Evolutionary conservation across 2,797 vertebrate species (phyloP).

Genomic region (Sarcophilus harrisii): DNA sequence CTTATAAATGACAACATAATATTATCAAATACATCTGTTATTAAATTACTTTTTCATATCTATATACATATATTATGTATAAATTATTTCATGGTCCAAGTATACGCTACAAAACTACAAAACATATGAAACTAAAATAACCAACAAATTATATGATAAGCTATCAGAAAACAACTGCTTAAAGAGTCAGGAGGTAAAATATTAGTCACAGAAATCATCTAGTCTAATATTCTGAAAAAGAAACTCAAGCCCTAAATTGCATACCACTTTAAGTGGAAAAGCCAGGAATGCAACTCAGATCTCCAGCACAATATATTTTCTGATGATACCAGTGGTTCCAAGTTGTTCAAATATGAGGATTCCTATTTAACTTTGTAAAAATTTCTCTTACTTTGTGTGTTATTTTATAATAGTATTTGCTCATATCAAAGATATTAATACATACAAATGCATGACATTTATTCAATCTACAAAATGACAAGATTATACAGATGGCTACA

Average conservation of each 20-base stretch:
- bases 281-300: background rate
- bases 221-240: conserved; percentile 36
- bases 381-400: background rate
- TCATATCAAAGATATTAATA: background rate
- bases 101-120: background rate
- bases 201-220: conserved; percentile 19
- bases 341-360: background rate
- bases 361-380: background rate
- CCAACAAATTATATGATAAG: background rate
- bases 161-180: conserved; percentile 25
- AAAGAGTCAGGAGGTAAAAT: background rate
- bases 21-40: background rate
- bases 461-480: background rate
- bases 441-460: background rate
- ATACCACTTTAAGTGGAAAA: background rate
- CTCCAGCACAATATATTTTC: background rate
- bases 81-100: background rate
- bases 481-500: background rate
- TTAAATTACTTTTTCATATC: background rate
- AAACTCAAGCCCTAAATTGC: background rate
- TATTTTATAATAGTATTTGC: background rate
- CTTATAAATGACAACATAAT: background rate
- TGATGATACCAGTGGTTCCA: background rate
- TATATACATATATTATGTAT: background rate
- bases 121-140: background rate